Conservation (phyloP, 1,140 invertebrate genomes). For the Scaptodrosophila lebanonensis region DNA sequence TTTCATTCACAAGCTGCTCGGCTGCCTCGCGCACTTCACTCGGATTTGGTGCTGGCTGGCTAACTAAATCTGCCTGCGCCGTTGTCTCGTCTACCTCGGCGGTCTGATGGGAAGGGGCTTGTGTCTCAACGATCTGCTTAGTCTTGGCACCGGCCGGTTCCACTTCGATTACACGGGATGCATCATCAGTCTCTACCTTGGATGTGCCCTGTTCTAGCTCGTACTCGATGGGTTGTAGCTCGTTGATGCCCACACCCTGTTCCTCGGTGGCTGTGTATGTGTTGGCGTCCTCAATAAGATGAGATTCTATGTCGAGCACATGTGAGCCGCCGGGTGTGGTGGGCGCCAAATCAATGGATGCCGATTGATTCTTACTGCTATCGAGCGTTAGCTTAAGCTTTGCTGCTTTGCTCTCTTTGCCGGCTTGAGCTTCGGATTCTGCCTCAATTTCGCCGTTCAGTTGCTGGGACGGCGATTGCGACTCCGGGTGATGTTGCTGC, state of each 20-base stretch:
- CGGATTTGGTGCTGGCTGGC: conserved; percentile 6
- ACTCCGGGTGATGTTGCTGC: conserved; percentile 12
- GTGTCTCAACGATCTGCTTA: conserved; percentile 52
- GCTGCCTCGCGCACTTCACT: conserved; percentile 55
- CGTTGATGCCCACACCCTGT: conserved; percentile 67
- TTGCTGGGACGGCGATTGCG: no score
- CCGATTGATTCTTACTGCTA: conserved; percentile 30
- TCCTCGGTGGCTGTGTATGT: conserved; percentile 13
- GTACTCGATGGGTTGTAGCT: conserved; percentile 61
- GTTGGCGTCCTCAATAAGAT: conserved; percentile 67
- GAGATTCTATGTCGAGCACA: conserved; percentile 70
- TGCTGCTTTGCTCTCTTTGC: conserved; percentile 18
- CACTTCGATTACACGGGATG: conserved; percentile 60
- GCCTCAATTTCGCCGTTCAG: neutral
- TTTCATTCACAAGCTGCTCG: conserved; percentile 61
- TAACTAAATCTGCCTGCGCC: conserved; percentile 10
- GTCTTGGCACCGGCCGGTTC: conserved; percentile 60
- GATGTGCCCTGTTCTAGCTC: conserved; percentile 62
- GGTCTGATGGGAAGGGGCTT: conserved; percentile 50
- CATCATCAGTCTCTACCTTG: conserved; percentile 52
- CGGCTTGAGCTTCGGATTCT: conserved; percentile 1
- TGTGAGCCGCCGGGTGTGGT: conserved; percentile 56
- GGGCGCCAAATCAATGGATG: conserved; percentile 15
- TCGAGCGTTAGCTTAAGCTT: conserved; percentile 43
- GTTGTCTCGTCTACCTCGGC: conserved; percentile 58